Evolutionary conservation across 2,113 vertebrate genomes (phyloP).

Genomic region (Nothoprocta perdicaria): DNA sequence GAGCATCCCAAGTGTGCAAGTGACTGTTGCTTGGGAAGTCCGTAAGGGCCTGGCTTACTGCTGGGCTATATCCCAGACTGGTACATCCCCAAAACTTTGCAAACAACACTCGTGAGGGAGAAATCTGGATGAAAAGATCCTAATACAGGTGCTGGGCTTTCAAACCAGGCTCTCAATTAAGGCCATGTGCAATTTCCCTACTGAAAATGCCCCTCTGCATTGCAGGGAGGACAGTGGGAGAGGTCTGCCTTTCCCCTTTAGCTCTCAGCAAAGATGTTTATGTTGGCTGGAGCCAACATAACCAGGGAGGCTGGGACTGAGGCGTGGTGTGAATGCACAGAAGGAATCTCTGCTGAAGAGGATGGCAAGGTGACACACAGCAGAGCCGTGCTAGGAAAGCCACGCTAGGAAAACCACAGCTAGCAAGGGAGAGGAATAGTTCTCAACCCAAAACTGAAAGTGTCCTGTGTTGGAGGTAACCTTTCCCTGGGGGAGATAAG

Average conservation of each 20-base stretch:
- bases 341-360: not conserved
- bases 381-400: too few relatives aligned
- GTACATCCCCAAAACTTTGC: not conserved
- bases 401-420: not conserved
- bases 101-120: not conserved
- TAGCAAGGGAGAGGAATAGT: not conserved
- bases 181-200: not conserved
- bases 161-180: not conserved
- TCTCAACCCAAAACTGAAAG: not conserved
- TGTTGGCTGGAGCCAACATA: not conserved
- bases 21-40: not conserved
- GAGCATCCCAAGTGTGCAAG: not conserved
- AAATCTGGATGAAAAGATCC: not conserved
- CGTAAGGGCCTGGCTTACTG: not conserved
- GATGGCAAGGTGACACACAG: not conserved
- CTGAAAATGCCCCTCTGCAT: not conserved
- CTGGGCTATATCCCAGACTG: not conserved
- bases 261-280: not conserved
- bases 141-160: not conserved
- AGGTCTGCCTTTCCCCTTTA: not conserved
- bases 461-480: not conserved
- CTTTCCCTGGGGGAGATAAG: not conserved
- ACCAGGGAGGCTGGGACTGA: not conserved
- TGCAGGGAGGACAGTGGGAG: not conserved
- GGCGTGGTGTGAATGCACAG: rapidly evolving